These are phyloP conservation scores for Leucozona laternaria DNA, from an alignment of 2,888 invertebrate genomes.

Conservation along the genomic window DNA sequence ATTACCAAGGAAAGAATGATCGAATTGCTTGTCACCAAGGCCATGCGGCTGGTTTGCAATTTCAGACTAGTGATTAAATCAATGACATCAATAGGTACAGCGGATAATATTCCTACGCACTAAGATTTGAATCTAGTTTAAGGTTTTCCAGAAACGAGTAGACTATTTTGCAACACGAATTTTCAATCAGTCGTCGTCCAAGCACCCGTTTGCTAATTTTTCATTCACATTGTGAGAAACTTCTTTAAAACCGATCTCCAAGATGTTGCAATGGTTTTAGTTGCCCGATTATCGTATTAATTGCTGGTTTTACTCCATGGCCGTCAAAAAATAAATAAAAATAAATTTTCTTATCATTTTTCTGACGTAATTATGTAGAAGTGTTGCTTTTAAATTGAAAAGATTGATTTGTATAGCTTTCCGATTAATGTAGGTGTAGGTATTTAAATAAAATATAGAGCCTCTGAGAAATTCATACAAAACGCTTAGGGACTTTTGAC, in stretches of 20 bases:
- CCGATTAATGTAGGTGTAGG: too few relatives aligned
- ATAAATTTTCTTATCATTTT: background rate
- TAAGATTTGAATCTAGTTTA: background rate
- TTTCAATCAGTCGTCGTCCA: background rate
- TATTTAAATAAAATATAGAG: too few relatives aligned
- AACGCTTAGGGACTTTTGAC: too few relatives aligned
- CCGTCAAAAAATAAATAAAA: background rate
- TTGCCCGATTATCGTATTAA: background rate
- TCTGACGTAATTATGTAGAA: background rate
- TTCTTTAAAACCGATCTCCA: background rate
- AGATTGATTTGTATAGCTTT: too few relatives aligned
- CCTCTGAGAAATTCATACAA: too few relatives aligned
- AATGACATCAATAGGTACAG: background rate
- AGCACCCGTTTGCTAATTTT: background rate
- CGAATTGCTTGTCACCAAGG: background rate
- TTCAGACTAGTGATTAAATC: background rate
- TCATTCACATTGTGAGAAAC: background rate
- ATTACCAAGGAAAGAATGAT: background rate
- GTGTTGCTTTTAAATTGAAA: too few relatives aligned
- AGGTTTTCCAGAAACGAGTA: background rate
- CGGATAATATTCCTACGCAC: constrained; percentile 17
- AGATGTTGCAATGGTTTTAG: background rate
- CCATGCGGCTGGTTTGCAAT: background rate
- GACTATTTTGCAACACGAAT: background rate
- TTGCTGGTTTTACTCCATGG: background rate